Evolutionary conservation across 1,140 invertebrate genomes (phyloP), one percentile per base, ranked within the genome.

Genomic region (Trichoplusia ni): DNA sequence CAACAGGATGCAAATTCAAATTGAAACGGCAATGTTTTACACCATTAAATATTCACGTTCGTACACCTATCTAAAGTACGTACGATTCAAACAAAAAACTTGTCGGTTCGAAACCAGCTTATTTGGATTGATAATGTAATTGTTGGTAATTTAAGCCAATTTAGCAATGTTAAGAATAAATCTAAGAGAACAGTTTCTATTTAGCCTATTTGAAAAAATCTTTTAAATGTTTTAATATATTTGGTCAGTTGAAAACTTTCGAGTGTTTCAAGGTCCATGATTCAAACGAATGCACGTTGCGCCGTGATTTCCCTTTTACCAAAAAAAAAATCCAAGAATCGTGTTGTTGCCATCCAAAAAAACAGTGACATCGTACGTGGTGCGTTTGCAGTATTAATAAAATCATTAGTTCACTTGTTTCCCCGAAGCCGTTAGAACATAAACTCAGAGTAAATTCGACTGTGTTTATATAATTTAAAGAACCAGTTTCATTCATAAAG

Each of bases 1-100:
- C 47, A 76, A 78, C 73, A 74, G 77, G 78, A 83, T 77, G 75
- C 61, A 53, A 71, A 76, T 81, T 77, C 71, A 73, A 79, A 76
- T 79, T 75, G 77, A 73, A 73, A 79, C 80, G 29, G 23, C 44
- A 25, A 37, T 4, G 14, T 4, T 16, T 42, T 8, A 31, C 25
- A 29, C 35, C 27, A 31, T 58, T 31, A 42, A 58, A 31, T 13
- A 18, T 13, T 16, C 9, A 54, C 25, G 11, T 31, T 49, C 46
- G 29, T 8, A 18, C 18, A 8, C 2, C 7, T 18, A 49, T 49
- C 46, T 49, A 49, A 18, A n/a, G n/a, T n/a, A n/a, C n/a, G n/a
- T n/a, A n/a, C n/a, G n/a, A n/a, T n/a, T n/a, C n/a, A n/a, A n/a
- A n/a, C n/a, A n/a, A n/a, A n/a, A n/a, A n/a, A n/a, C n/a, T n/a